These are phyloP conservation scores for Cyanoderma ruficeps DNA, from an alignment of 2,113 vertebrate genomes.

Conservation along the genomic window DNA sequence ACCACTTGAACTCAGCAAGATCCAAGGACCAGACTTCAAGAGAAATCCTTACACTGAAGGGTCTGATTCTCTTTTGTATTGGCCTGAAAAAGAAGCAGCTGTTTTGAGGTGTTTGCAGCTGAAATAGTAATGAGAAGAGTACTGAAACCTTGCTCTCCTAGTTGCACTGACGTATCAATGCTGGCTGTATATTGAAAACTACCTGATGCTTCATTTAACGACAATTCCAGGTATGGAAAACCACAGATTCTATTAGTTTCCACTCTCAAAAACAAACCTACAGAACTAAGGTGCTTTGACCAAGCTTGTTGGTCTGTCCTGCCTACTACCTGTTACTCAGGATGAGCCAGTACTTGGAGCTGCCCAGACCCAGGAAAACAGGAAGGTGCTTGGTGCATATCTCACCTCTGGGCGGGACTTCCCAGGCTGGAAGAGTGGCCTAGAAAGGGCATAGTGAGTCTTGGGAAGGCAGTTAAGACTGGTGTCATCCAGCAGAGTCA, in stretches of 20 bases:
- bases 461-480: background rate
- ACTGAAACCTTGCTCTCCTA: background rate
- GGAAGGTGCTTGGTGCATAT: background rate
- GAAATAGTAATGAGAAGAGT: background rate
- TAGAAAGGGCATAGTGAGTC: background rate
- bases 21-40: background rate
- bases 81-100: background rate
- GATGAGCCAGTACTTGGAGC: background rate
- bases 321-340: background rate
- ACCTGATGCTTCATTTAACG: background rate
- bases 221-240: background rate
- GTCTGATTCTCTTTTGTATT: background rate
- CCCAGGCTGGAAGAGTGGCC: background rate
- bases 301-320: background rate
- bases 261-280: background rate
- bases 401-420: background rate
- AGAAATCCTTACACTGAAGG: background rate
- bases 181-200: background rate
- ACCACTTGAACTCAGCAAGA: background rate
- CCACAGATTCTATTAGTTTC: background rate
- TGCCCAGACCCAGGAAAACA: background rate
- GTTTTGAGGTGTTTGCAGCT: background rate
- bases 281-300: background rate
- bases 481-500: background rate
- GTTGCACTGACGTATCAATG: background rate